Percentiles rank a stretch among this genome's conserved stretches.
These are phyloP conservation scores for Chelmon rostratus DNA, from an alignment of 2,797 vertebrate species.

Conservation along the genomic window DNA sequence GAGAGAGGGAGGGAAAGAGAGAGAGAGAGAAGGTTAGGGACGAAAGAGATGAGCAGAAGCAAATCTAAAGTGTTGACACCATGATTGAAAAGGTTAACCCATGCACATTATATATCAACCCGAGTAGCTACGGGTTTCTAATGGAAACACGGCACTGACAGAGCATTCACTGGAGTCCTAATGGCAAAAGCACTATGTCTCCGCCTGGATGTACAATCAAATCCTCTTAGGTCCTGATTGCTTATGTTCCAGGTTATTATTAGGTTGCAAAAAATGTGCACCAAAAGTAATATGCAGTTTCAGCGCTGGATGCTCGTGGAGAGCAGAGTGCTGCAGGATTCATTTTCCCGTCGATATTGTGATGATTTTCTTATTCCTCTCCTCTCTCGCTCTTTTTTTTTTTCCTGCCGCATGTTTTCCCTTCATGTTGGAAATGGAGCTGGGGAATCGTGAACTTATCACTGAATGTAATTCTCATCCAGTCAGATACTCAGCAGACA, in stretches of 20 bases:
- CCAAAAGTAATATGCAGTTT: slow-evolving; percentile 82
- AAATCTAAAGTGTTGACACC: slow-evolving; percentile 99
- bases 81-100: slow-evolving; percentile 99
- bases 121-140: slow-evolving; percentile 97
- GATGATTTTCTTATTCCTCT: slow-evolving; percentile 69
- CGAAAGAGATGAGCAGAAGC: slow-evolving; percentile 99
- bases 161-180: slow-evolving; percentile 95
- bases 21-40: slow-evolving; percentile 91
- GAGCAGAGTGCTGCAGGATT: slow-evolving; percentile 65
- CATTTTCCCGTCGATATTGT: slow-evolving; percentile 74
- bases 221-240: slow-evolving; percentile 98
- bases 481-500: slow-evolving; percentile 28
- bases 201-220: slow-evolving; percentile 97
- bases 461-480: slow-evolving; percentile 42
- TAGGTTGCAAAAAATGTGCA: slow-evolving; percentile 92
- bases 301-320: slow-evolving; percentile 65
- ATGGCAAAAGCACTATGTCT: slow-evolving; percentile 98
- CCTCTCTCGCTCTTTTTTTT: background rate
- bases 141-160: slow-evolving; percentile 98
- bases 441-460: slow-evolving; percentile 27
- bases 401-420: slow-evolving; percentile 39
- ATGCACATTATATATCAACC: slow-evolving; percentile 99
- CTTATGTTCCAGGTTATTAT: slow-evolving; percentile 99
- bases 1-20: slow-evolving; percentile 64
- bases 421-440: slow-evolving; percentile 39